Conservation (phyloP, 1,140 invertebrate species). For the Drosophila pseudoananassae region DNA sequence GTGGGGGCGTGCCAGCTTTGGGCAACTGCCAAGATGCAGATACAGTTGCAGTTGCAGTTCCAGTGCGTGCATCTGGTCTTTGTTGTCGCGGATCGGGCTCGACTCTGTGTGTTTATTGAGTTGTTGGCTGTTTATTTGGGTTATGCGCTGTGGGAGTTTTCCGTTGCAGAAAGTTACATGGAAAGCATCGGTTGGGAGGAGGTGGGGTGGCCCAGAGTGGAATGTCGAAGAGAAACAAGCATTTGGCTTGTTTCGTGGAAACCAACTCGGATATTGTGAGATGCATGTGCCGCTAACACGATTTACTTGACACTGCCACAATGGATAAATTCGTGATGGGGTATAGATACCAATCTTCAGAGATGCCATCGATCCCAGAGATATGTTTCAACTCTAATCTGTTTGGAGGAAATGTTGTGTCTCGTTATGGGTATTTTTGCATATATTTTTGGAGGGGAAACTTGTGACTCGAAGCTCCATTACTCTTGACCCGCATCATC, state of each 20-base stretch:
- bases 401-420: too few relatives aligned
- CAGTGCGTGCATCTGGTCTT: conserved; percentile 35
- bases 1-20: conserved; percentile 33
- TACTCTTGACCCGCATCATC: conserved; percentile 49
- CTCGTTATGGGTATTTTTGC: too few relatives aligned
- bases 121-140: conserved; percentile 54
- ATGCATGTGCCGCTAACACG: conserved; percentile 43
- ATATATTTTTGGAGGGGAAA: too few relatives aligned
- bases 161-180: conserved; percentile 43
- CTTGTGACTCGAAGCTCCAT: too few relatives aligned
- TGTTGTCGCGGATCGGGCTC: conserved; percentile 16
- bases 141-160: conserved; percentile 53
- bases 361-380: conserved; percentile 19
- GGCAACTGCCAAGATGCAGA: conserved; percentile 31
- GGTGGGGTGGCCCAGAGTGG: background rate
- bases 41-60: conserved; percentile 21
- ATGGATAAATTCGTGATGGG: conserved; percentile 41
- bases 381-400: background rate
- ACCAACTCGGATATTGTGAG: conserved; percentile 25
- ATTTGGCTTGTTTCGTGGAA: conserved; percentile 39
- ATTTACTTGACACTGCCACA: conserved; percentile 39
- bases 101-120: conserved; percentile 45
- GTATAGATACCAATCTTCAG: conserved; percentile 18
- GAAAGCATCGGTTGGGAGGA: conserved; percentile 30
- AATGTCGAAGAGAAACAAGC: conserved; percentile 28